phyloP scores from a whole-genome alignment of 2,797 vertebrate species.

The Calcarius lapponicus region DNA sequence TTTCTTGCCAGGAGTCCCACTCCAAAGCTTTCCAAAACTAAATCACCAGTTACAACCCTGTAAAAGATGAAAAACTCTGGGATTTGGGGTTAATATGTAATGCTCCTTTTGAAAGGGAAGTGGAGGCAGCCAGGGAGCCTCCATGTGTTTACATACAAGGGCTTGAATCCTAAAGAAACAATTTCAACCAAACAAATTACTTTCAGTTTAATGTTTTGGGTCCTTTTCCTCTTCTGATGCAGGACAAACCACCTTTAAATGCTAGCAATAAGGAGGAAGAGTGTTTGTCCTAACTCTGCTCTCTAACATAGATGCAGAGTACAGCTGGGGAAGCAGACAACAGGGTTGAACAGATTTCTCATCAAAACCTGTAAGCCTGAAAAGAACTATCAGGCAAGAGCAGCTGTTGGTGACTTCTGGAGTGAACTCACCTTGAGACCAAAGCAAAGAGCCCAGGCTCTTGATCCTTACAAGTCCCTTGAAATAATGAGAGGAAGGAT shows the following conservation, averaged over 20 bases:
- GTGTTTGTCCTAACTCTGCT: background rate
- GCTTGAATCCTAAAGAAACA: background rate
- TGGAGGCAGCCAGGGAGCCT: background rate
- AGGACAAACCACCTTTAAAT: background rate
- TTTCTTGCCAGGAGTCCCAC: background rate
- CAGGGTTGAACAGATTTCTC: background rate
- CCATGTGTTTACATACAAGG: background rate
- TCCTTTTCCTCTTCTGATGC: background rate
- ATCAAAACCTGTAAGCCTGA: background rate
- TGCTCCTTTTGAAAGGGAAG: background rate
- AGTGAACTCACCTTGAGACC: background rate
- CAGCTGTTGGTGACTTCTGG: background rate
- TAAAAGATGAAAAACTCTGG: background rate
- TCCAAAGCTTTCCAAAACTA: background rate
- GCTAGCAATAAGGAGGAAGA: background rate
- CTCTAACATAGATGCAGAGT: background rate
- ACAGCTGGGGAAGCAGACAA: background rate
- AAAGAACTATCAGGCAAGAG: background rate
- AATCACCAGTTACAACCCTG: background rate
- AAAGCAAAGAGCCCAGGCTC: constrained; percentile 15
- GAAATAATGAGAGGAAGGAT: constrained; percentile 30
- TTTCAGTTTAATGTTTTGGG: background rate
- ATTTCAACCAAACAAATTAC: background rate
- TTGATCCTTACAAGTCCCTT: background rate
- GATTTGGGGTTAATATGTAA: background rate